Conservation (phyloP, 2,113 vertebrate species). For the Chloebia gouldiae region DNA sequence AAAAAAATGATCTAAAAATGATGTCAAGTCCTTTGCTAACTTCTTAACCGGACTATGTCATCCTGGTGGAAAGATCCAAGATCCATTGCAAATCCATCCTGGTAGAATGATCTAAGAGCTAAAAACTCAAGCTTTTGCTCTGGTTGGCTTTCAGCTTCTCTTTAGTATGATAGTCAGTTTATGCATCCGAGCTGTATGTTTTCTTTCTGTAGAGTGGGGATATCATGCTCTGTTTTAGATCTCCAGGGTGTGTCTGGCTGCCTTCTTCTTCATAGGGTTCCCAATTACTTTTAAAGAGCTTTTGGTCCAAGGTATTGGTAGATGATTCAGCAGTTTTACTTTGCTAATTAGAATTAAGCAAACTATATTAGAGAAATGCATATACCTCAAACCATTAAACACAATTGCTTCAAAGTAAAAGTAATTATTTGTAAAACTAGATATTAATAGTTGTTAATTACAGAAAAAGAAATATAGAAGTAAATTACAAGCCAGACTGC, state of each 20-base stretch:
- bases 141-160: not conserved
- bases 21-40: not conserved
- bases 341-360: not conserved
- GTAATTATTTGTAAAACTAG: not conserved
- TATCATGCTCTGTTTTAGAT: not conserved
- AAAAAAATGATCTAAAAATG: not conserved
- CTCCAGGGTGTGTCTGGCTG: not conserved
- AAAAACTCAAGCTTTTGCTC: not conserved
- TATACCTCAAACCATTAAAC: not conserved
- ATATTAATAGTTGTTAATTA: not conserved
- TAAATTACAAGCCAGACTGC: not conserved
- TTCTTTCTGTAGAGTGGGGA: not conserved
- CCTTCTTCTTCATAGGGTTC: not conserved
- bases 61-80: not conserved
- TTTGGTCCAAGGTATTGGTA: not conserved
- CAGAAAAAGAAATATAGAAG: not conserved
- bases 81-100: too few relatives aligned
- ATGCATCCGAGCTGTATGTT: rapidly evolving
- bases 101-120: not conserved
- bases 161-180: not conserved
- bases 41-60: not conserved
- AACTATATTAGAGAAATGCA: not conserved
- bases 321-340: not conserved
- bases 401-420: not conserved
- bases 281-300: not conserved